Base-by-base conservation (phyloP, 2,797 vertebrate species). In the Brotula barbata region DNA sequence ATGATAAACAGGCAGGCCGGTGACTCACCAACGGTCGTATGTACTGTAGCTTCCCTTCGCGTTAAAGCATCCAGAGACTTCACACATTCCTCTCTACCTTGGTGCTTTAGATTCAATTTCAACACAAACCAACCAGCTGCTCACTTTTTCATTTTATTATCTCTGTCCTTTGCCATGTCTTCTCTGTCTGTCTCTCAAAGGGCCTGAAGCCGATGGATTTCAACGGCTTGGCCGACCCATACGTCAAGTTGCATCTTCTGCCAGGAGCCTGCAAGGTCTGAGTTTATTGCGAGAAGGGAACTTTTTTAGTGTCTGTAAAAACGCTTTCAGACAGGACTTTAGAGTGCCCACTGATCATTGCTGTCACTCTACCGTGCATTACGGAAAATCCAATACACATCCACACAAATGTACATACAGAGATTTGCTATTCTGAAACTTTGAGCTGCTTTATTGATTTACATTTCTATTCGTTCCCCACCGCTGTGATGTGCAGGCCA, bases 181-280 rank as follows among this genome's bases (percentile, higher is more conserved):
- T 46, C 34, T 45, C 16, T 28, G 25, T 64, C 6, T 61, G 19
- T 71, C 31, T 72, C 55, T 64, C 19, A 47, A 52, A 96, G 95
- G 95, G 95, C 64, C 86, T 96, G 73, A 96, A 95, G 75, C 94
- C 94, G 9, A 96, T 95, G 94, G 94, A 95, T 87, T 95, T 95
- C 78, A 95, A 95, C 9, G 95, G 95, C 65, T 83, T 95, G 58
- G 92, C 95, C 0, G 95, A 96, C 80, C 95, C 95, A 21, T 96
- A 96, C 0, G 94, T 96, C 66, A 96, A 96, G 78, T 86, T 96
- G 54, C 94, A 96, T 56, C 91, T 96, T 54, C 89, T 96, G 44
- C 95, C 95, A 0, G 94, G 94, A 66, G 94, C 95, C 68, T 95
- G 94, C 90, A 96, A 96, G 94, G 95, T 91, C 53, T 61, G 70